These are phyloP conservation scores for Cyanistes caeruleus DNA, from an alignment of 2,113 vertebrate genomes.

Conservation along the genomic window DNA sequence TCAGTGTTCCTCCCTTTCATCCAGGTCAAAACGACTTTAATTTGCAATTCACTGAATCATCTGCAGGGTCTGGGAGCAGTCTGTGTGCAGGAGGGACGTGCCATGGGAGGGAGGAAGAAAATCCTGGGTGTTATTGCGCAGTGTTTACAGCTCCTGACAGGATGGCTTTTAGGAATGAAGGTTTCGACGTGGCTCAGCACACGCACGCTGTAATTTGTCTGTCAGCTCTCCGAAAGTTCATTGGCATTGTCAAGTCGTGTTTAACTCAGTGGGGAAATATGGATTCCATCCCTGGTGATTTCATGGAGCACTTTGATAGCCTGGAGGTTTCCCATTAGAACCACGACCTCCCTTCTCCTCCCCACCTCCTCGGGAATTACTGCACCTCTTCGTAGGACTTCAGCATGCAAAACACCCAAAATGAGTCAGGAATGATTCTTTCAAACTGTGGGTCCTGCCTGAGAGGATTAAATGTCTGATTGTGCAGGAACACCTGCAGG, in stretches of 20 bases:
- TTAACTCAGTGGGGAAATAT: constrained; percentile 71
- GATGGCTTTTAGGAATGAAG: constrained; percentile 65
- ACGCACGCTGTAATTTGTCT: constrained; percentile 62
- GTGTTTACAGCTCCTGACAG: constrained; percentile 70
- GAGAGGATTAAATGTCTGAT: background rate
- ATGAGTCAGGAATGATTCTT: background rate
- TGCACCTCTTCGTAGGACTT: background rate
- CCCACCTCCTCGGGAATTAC: constrained; percentile 28
- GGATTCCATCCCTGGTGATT: constrained; percentile 68
- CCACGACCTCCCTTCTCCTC: constrained; percentile 11
- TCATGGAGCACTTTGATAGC: constrained; percentile 47
- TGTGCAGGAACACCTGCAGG: background rate
- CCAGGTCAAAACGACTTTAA: background rate
- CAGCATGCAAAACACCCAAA: constrained; percentile 36
- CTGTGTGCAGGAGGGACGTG: background rate
- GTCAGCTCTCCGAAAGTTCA: constrained; percentile 75
- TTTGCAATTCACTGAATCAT: background rate
- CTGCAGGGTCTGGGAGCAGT: background rate
- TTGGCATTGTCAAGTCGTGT: constrained; percentile 76
- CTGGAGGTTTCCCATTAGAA: constrained; percentile 41
- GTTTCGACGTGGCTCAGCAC: constrained; percentile 34
- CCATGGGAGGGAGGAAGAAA: background rate
- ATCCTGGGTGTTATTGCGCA: background rate
- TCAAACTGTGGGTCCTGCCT: background rate
- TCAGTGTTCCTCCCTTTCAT: fast-evolving